phyloP scores from a whole-genome alignment of 1,140 invertebrate species.

The Cryptotermes secundus region DNA sequence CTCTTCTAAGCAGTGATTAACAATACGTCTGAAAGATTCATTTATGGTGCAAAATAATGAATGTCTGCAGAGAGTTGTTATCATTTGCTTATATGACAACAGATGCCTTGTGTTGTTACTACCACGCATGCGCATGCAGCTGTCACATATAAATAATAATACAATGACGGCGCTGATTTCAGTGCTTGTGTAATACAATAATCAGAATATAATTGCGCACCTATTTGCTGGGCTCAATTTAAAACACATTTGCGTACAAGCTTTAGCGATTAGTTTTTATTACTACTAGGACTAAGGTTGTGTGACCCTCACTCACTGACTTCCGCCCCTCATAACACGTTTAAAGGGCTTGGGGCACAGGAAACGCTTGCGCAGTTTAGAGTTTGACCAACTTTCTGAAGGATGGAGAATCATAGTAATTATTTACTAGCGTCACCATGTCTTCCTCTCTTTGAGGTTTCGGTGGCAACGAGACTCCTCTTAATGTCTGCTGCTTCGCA shows the following conservation, averaged over 20 bases:
- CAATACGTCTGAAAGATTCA: not conserved
- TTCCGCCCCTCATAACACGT: not conserved
- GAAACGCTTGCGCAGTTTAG: not conserved
- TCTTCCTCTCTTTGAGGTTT: too few relatives aligned
- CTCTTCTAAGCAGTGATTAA: not conserved
- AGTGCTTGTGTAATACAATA: conserved; percentile 2
- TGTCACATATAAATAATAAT: not conserved
- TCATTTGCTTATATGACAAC: not conserved
- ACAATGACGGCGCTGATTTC: not conserved
- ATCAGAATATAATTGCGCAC: not conserved
- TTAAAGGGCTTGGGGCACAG: not conserved
- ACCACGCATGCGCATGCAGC: not conserved
- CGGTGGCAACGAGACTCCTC: too few relatives aligned
- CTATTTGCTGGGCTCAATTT: not conserved
- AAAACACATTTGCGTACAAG: not conserved
- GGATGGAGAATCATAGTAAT: conserved; percentile 3
- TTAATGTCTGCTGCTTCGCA: too few relatives aligned
- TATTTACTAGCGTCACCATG: not conserved
- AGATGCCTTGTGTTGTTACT: not conserved
- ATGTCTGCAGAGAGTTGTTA: not conserved
- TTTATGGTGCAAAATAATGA: conserved; percentile 7
- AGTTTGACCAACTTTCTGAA: conserved; percentile 7
- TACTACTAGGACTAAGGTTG: not conserved
- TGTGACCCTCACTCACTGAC: not conserved
- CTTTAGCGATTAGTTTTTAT: conserved; percentile 13